Evolutionary conservation across 1,140 invertebrate genomes (phyloP), one percentile per base, ranked within the genome.

Genomic region (Dreissena rostriformis): DNA sequence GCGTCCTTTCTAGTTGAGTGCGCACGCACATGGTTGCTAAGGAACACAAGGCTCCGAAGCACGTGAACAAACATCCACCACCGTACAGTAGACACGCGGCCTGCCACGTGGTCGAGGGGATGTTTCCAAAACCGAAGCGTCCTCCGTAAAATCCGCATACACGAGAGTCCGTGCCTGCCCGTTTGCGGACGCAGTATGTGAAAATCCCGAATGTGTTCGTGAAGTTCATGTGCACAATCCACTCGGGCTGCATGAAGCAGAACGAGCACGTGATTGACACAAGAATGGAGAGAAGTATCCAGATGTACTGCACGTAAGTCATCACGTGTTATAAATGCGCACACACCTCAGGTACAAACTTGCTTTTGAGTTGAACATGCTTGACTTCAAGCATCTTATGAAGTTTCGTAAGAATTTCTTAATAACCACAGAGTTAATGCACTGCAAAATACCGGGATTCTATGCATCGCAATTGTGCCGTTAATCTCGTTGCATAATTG

Each of bases 211-310:
- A 88, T 14, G 85, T 82, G 57, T 87, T 78, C 2, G 75, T 29
- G 19, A 76, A 72, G 61, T 88, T 82, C n/a, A 79, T 70, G 61
- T 89, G 81, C 11, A 93, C 65, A 51, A 93, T 86, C 91, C 92
- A 93, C 49, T 88, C 89, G 5, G 91, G 91, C 67, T 92, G 91
- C 15, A 91, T 70, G 75, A 92, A 90, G 68, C 88, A 88, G 68
- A 91, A 91, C 0, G 88, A 83, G 66, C 87, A 87, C 1, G 86
- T 86, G 22, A 76, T 87, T 7, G 89, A 89, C 24, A 92, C 90
- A 52, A 89, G 79, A 14, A 91, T 77, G 0, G 91, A 91, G 26
- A 93, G 53, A 28, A 91, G 55, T 24, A 85, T 86, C 91, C 92
- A 93, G 15, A 92, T 73, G 22, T 83, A 83, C 12, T 83, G 81